A percentile compares a stretch with the other conserved stretches of the same genome.
These are phyloP conservation scores for Drosophila paramelanica DNA, from an alignment of 2,888 invertebrate species.

Conservation along the genomic window DNA sequence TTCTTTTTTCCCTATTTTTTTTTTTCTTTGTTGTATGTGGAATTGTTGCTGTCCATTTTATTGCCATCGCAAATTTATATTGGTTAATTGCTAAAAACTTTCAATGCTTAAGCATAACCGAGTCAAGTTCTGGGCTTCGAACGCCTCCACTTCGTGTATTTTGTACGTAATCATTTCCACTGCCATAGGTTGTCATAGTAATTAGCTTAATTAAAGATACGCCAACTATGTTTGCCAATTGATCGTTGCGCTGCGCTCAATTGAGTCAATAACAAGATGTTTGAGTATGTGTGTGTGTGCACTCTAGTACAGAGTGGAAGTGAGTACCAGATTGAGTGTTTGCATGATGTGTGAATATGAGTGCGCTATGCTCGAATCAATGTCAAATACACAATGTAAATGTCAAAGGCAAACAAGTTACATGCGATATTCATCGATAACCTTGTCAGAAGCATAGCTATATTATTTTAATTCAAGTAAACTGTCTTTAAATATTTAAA, in stretches of 20 bases:
- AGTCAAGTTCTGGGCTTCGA: not conserved
- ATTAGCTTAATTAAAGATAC: slow-evolving; percentile 55
- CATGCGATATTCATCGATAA: slow-evolving; percentile 21
- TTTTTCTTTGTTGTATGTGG: slow-evolving; percentile 17
- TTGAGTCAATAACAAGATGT: slow-evolving; percentile 29
- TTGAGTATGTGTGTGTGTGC: slow-evolving; percentile 1
- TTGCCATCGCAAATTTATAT: slow-evolving; percentile 7
- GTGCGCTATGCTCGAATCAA: slow-evolving; percentile 24
- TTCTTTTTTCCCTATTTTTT: slow-evolving; percentile 3
- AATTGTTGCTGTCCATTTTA: slow-evolving; percentile 30
- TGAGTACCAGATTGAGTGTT: not conserved
- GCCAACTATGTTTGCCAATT: slow-evolving; percentile 45
- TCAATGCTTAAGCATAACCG: slow-evolving; percentile 8
- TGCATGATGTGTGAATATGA: not conserved
- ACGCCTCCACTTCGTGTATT: slow-evolving; percentile 14
- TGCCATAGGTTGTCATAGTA: slow-evolving; percentile 28
- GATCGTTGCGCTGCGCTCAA: slow-evolving; percentile 38
- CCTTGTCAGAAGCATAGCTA: slow-evolving; percentile 8
- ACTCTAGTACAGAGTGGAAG: not conserved
- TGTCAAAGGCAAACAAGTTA: slow-evolving; percentile 37
- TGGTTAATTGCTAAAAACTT: slow-evolving; percentile 5
- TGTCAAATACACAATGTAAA: slow-evolving; percentile 42
- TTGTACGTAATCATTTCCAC: slow-evolving; percentile 4
- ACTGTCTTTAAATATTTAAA: not conserved
- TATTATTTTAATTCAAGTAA: not conserved